Evolutionary conservation across 2,888 invertebrate genomes (phyloP).

Genomic region (Patella pellucida): DNA sequence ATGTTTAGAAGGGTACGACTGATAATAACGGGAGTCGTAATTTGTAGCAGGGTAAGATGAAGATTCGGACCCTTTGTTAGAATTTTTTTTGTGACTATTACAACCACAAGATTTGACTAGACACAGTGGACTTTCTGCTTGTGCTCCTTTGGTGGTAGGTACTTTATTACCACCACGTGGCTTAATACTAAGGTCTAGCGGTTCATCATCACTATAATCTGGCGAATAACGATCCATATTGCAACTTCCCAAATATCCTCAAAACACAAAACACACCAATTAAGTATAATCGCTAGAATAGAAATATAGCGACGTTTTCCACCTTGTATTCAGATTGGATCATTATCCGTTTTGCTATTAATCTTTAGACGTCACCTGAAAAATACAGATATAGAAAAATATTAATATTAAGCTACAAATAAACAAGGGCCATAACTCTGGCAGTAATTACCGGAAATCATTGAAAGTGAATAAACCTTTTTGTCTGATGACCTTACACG

Average conservation of each 20-base stretch:
- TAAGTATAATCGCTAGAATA: too few relatives aligned
- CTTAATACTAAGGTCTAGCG: not conserved
- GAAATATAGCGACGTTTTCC: too few relatives aligned
- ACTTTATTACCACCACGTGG: not conserved
- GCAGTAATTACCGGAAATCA: too few relatives aligned
- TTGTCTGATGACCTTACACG: too few relatives aligned
- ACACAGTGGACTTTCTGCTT: not conserved
- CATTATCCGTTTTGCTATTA: too few relatives aligned
- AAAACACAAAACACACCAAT: too few relatives aligned
- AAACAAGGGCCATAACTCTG: too few relatives aligned
- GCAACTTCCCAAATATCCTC: not conserved
- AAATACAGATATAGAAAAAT: too few relatives aligned
- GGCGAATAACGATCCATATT: conserved; percentile 10
- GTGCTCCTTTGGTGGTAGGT: not conserved
- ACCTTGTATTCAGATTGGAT: too few relatives aligned
- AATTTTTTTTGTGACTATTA: not conserved
- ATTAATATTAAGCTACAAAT: too few relatives aligned
- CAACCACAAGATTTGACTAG: not conserved
- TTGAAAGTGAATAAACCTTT: too few relatives aligned
- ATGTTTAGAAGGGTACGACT: not conserved
- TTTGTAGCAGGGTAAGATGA: not conserved
- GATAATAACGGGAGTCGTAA: not conserved
- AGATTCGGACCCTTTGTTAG: not conserved
- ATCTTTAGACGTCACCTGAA: too few relatives aligned
- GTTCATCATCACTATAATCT: not conserved